Conservation (phyloP, 2,113 vertebrate species). For the Scatophagus argus region DNA sequence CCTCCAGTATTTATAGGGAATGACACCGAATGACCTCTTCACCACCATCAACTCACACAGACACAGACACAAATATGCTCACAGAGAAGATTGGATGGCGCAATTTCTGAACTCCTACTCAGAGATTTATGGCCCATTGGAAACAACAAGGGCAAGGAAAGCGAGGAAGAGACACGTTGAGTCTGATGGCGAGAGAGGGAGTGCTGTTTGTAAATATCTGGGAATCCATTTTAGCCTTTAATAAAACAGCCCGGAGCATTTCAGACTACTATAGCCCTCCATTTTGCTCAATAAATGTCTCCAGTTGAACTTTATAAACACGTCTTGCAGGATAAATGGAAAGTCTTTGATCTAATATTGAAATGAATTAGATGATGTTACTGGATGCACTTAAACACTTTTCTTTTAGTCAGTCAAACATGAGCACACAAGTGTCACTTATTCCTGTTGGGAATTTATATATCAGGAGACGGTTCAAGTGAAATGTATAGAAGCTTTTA, state of each 20-base stretch:
- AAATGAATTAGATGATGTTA: slow-evolving; percentile 44
- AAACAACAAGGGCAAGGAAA: slow-evolving; percentile 54
- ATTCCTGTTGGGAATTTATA: slow-evolving; percentile 3
- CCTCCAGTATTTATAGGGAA: slow-evolving; percentile 73
- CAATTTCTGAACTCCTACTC: slow-evolving; percentile 52
- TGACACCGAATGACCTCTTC: slow-evolving; percentile 62
- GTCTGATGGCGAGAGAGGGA: slow-evolving; percentile 51
- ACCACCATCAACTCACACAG: slow-evolving; percentile 52
- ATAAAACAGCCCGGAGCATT: slow-evolving; percentile 61
- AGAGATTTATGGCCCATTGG: slow-evolving; percentile 69
- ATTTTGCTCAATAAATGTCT: slow-evolving; percentile 64
- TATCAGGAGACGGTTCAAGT: background rate
- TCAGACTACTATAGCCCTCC: slow-evolving; percentile 25
- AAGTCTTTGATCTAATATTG: slow-evolving; percentile 47
- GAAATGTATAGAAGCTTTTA: background rate
- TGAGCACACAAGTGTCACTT: background rate
- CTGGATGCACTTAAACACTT: slow-evolving; percentile 25
- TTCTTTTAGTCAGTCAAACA: background rate
- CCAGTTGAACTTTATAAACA: slow-evolving; percentile 46
- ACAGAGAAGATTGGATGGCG: slow-evolving; percentile 56
- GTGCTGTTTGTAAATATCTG: slow-evolving; percentile 74
- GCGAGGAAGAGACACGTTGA: slow-evolving; percentile 55
- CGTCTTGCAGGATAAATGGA: slow-evolving; percentile 30
- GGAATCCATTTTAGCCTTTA: slow-evolving; percentile 69
- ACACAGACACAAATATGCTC: slow-evolving; percentile 52